Conservation (phyloP, 2,113 vertebrate genomes). For the cat (Felis catus) region F.catus_Fca126_mat1.0 CM031420.1:22759501-22760000, state of each 20-base stretch:
- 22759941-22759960: not conserved
- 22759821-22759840: conserved; percentile 39
- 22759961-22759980: not conserved
- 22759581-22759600: conserved; percentile 79
- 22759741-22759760: conserved; percentile 66
- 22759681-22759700: conserved; percentile 71
- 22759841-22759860: not conserved
- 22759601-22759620: conserved; percentile 78
- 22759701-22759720: conserved; percentile 52
- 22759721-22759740: conserved; percentile 70
- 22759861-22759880: not conserved
- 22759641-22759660: conserved; percentile 74
- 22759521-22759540: conserved; percentile 84
- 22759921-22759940: not conserved
- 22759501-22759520: conserved; percentile 65
- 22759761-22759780: conserved; percentile 53
- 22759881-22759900: not conserved
- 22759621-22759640: conserved; percentile 78
- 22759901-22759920: not conserved
- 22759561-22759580: conserved; percentile 86
- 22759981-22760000: not conserved
- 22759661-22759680: conserved; percentile 73
- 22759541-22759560: conserved; percentile 83
- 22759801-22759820: conserved; percentile 43
- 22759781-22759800: conserved; percentile 40